Percentiles rank a stretch among this genome's conserved stretches.
Conservation (phyloP, 2,888 invertebrate species). For the Eupithecia dodoneata region DNA sequence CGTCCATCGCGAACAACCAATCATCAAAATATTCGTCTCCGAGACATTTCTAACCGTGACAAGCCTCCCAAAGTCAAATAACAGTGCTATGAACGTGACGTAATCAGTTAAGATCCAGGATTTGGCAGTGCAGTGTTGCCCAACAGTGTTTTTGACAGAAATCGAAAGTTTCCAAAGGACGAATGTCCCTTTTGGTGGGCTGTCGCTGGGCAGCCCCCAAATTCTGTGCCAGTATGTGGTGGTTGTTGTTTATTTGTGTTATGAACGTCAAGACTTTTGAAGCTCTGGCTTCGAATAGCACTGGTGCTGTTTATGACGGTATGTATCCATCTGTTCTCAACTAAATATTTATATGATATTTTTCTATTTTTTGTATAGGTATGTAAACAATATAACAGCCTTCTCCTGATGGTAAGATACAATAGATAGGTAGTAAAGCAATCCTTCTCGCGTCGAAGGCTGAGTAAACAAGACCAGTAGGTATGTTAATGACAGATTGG, state of each 20-base stretch:
- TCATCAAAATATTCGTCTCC: constrained; percentile 72
- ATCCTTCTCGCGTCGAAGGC: constrained; percentile 31
- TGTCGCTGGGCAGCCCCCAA: constrained; percentile 82
- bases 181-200: constrained; percentile 81
- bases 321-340: constrained; percentile 53
- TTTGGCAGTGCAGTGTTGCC: constrained; percentile 63
- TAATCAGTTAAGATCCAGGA: constrained; percentile 53
- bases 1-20: constrained; percentile 67
- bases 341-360: neutral
- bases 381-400: neutral
- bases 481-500: constrained; percentile 42
- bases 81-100: constrained; percentile 64
- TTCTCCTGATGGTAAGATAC: neutral
- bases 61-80: constrained; percentile 54
- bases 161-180: constrained; percentile 78
- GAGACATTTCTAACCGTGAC: constrained; percentile 67
- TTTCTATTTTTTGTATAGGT: neutral
- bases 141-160: constrained; percentile 68
- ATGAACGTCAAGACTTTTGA: constrained; percentile 72
- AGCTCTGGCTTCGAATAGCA: constrained; percentile 69
- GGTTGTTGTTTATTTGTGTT: constrained; percentile 79
- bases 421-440: neutral
- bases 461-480: constrained; percentile 47
- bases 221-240: constrained; percentile 82
- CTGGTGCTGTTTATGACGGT: constrained; percentile 66